A percentile compares a stretch with the other conserved stretches of the same genome.
Conservation (phyloP, 2,113 vertebrate species). For the Lipotes vexillifer region DNA sequence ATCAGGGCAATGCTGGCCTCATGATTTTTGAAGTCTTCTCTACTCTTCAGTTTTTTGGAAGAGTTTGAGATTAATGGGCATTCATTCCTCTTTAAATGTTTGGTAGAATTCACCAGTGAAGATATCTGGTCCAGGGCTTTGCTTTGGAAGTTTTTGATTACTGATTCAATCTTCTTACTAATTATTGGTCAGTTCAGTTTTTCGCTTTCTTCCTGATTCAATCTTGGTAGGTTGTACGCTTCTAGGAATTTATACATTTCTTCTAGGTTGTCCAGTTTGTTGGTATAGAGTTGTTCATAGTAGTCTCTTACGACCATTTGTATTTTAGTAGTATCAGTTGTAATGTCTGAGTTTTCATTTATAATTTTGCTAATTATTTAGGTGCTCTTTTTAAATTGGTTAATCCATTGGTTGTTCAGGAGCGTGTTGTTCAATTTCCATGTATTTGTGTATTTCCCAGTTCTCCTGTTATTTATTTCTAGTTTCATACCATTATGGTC, state of each 20-base stretch:
- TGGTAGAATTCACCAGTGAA: background rate
- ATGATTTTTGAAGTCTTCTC: background rate
- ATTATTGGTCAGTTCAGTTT: background rate
- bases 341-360: background rate
- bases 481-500: background rate
- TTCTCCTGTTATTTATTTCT: background rate
- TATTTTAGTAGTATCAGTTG: background rate
- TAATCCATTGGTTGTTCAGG: background rate
- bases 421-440: background rate
- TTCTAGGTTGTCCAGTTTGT: background rate
- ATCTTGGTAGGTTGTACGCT: background rate
- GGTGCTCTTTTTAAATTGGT: background rate
- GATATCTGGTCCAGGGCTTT: background rate
- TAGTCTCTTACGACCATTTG: background rate
- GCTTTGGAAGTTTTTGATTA: background rate
- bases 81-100: background rate
- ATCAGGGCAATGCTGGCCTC: background rate
- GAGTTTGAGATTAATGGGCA: background rate
- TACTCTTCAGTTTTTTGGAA: background rate
- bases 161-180: background rate
- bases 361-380: background rate
- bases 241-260: background rate
- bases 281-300: background rate
- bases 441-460: background rate
- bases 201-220: background rate